These are phyloP conservation scores for Siniperca obscura DNA, from an alignment of 2,797 vertebrate genomes.

Conservation along the genomic window DNA sequence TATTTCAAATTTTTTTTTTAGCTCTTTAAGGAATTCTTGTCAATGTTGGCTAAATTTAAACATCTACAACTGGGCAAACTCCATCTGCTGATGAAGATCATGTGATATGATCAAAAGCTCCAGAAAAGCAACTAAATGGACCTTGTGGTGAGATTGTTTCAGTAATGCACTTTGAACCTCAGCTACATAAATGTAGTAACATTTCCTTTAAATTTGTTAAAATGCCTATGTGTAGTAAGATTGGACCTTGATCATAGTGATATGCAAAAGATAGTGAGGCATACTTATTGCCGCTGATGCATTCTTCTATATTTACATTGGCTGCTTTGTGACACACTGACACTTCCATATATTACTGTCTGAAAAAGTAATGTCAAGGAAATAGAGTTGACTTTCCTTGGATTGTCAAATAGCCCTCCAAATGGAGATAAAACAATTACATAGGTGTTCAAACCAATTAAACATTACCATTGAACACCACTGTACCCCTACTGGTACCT, in stretches of 20 bases:
- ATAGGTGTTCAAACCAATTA: slow-evolving; percentile 31
- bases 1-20: too few relatives aligned
- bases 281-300: background rate
- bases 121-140: background rate
- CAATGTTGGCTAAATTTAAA: background rate
- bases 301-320: background rate
- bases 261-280: background rate
- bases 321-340: background rate
- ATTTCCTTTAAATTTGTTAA: background rate
- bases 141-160: background rate
- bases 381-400: background rate
- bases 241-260: background rate
- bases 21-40: background rate
- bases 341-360: background rate
- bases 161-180: background rate
- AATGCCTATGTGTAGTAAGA: background rate
- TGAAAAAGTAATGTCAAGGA: background rate
- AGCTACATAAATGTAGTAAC: background rate
- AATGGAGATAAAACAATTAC: slow-evolving; percentile 15
- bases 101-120: background rate
- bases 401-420: background rate
- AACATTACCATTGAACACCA: background rate
- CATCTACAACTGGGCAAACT: background rate
- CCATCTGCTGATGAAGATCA: background rate
- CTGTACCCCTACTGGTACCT: background rate